Conservation (phyloP, 2,113 vertebrate genomes). For the Thinocorus orbignyianus region DNA sequence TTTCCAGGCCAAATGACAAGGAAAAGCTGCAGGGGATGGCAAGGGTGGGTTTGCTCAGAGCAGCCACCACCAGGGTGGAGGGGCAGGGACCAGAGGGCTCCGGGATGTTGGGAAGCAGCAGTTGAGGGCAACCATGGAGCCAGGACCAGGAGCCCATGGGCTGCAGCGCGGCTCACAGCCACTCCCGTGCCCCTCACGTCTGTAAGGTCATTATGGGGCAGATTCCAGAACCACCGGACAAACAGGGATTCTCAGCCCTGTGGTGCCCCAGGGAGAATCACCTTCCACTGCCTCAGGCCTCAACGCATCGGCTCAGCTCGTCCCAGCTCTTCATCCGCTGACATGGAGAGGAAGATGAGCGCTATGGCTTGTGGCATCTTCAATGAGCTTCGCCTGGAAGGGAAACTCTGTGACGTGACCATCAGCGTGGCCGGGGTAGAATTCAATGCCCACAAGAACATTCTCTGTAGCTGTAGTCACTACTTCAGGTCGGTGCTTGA, state of each 20-base stretch:
- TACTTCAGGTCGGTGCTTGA: constrained; percentile 79
- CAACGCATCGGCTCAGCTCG: not conserved
- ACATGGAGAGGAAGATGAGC: constrained; percentile 75
- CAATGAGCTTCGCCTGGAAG: constrained; percentile 80
- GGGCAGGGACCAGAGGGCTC: fast-evolving
- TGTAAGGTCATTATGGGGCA: constrained; percentile 59
- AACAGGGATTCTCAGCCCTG: not conserved
- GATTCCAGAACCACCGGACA: constrained; percentile 53
- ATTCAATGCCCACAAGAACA: constrained; percentile 83
- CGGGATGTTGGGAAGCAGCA: fast-evolving
- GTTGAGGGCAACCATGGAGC: not conserved
- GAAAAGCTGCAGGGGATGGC: not conserved
- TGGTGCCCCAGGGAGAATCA: constrained; percentile 17
- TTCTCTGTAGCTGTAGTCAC: constrained; percentile 83
- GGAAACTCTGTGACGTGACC: constrained; percentile 80
- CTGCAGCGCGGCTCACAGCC: fast-evolving
- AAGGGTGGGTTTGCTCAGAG: not conserved
- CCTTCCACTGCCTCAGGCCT: constrained; percentile 26
- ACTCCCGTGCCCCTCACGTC: constrained; percentile 38
- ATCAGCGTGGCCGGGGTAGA: constrained; percentile 77
- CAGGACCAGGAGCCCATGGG: no score
- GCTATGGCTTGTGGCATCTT: constrained; percentile 73
- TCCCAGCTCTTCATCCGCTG: constrained; percentile 7
- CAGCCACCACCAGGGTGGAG: fast-evolving
- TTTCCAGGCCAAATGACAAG: fast-evolving